phyloP scores from a whole-genome alignment of 2,797 vertebrate genomes.

The Cuniculus paca region DNA sequence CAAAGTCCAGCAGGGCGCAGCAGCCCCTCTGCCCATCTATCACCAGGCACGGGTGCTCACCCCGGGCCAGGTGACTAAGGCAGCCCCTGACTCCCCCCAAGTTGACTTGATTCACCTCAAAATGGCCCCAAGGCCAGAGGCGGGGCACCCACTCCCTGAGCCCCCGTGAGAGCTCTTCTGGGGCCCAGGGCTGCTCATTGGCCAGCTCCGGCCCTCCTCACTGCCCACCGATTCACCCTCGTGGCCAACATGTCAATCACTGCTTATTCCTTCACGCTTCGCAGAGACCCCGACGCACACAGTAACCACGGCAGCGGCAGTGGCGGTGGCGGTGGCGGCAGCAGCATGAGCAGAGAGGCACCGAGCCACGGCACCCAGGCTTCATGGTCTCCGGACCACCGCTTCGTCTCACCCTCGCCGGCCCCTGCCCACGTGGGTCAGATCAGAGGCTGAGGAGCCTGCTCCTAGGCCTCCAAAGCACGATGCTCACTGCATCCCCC shows the following conservation, averaged over 20 bases:
- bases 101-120: background rate
- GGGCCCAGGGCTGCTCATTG: background rate
- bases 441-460: background rate
- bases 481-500: background rate
- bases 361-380: fast-evolving
- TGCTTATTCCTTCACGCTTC: background rate
- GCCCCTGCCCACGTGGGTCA: background rate
- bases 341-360: background rate
- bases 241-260: fast-evolving
- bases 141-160: background rate
- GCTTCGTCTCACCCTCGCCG: background rate
- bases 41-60: background rate
- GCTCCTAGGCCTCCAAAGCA: background rate
- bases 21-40: background rate
- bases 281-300: background rate
- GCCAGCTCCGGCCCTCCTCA: fast-evolving
- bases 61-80: background rate
- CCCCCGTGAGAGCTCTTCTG: background rate
- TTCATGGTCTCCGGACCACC: fast-evolving
- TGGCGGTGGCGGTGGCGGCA: no score
- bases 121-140: background rate
- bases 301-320: background rate
- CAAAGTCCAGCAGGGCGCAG: background rate
- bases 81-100: background rate
- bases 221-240: background rate